Evolutionary conservation across 1,140 invertebrate genomes (phyloP), one percentile per base, ranked within the genome.

Genomic region (Lasaia peninsularis): DNA sequence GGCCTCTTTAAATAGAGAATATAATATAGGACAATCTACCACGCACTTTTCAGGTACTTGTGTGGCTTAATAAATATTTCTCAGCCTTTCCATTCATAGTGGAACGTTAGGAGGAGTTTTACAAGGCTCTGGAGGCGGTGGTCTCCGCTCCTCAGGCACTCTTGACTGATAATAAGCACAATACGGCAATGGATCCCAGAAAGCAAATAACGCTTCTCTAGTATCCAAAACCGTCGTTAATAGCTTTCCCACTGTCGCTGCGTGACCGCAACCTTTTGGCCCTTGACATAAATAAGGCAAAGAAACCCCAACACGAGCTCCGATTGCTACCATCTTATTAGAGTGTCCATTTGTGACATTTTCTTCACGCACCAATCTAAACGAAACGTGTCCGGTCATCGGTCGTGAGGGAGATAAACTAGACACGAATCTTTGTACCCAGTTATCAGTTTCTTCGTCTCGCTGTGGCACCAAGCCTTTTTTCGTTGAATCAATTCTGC

Each of bases 131-230:
- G 79, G 83, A 1, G 78, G 71, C 6, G 76, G 80, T 44, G 69
- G 62, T 51, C 75, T 62, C 20, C 79, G 67, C 5, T 84, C 75
- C 32, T 95, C 92, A 0, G 94, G 94, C 60, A 94, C 78, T 67
- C 95, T 93, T 56, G 95, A 92, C 71, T 95, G 94, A 83, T 95
- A 96, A 71, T 95, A 95, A 1, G 94, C 94, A 67, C 94, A 95
- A 71, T 95, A 96, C 0, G 95, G 95, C 54, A 96, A 69, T 0
- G 95, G 95, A 71, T 96, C 95, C 94, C 94, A 96, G 65, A 93
- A 94, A 1, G 93, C 91, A 69, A 96, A 96, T 1, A 96, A 81
- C 0, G 94, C 94, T 71, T 96, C 94, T 7, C 94, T 89, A 61
- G 93, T 94, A 62, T 94, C 93, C 48, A 95, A 71, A 2, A 94